Base-by-base conservation (phyloP, 2,888 invertebrate species). In the Priocnemis perturbator region DNA sequence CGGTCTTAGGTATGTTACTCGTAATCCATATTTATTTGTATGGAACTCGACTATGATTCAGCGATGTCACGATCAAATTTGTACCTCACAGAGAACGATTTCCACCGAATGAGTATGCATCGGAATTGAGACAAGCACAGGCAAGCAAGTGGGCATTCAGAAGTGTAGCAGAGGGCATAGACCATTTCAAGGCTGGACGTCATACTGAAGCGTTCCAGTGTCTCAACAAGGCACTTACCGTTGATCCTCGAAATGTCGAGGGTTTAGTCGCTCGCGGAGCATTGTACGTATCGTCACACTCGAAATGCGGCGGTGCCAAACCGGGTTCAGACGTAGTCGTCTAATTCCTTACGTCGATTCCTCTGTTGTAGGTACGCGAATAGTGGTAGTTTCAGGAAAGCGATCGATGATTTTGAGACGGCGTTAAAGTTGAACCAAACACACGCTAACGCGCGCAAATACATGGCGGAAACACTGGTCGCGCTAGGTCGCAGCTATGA, bases 131-230 rank as follows among this genome's bases (percentile, higher is more conserved):
- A 69, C 96, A 96, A 90, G 93, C 94, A 21, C 98, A 98, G 90
- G 97, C 97, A 58, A 95, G 95, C 88, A 96, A 96, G 89, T 97
- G 97, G 96, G 97, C 97, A 0, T 96, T 97, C 90, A 93, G 96
- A 88, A 92, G 91, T 86, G 98, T 98, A 23, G 96, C 97, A n/a
- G 96, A 97, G 89, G 98, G 98, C 23, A 97, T 98, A 83, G 95
- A 96, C 86, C 95, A 96, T 90, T 98, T 98, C 90, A 98, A 98
- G 90, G 94, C 95, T 56, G 97, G 97, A 55, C 93, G 96, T 81
- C 97, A 97, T 89, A 94, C 96, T 0, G 98, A 98, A 91, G 98
- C 98, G 47, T 96, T 98, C 90, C 97, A 97, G 88, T 97, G 97
- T 86, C 91, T 97, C 53, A 97, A 97, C 89, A 97, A 96, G 89